Evolutionary conservation across 2,888 invertebrate genomes (phyloP).

Genomic region (Phortica okadai): DNA sequence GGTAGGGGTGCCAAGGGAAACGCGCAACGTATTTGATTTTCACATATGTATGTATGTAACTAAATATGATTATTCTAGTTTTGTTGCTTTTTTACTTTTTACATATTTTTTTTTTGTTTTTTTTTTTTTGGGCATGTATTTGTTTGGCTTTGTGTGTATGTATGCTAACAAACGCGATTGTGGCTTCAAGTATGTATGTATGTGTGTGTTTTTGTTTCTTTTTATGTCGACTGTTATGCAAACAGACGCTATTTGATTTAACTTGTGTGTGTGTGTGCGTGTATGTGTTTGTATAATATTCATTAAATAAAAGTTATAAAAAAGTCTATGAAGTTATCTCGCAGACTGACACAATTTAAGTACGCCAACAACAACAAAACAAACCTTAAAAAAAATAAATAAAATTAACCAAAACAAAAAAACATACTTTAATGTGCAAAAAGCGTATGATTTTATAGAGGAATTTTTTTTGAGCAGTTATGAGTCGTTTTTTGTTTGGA

Average conservation of each 20-base stretch:
- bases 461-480: no score
- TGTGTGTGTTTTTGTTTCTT: neutral
- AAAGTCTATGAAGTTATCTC: neutral
- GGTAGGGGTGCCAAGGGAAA: neutral
- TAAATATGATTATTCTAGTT: neutral
- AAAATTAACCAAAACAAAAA: no score
- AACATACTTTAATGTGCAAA: no score
- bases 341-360: no score
- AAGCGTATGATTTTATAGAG: no score
- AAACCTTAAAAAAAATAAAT: no score
- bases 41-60: constrained; percentile 2
- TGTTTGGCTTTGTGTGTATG: constrained; percentile 1
- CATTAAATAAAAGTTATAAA: constrained; percentile 1
- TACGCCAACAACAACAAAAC: no score
- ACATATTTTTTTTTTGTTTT: neutral
- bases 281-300: neutral
- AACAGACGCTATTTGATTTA: neutral
- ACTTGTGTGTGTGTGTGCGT: neutral
- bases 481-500: no score
- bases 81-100: neutral
- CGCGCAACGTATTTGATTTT: neutral
- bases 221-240: constrained; percentile 2
- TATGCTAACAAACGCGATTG: neutral
- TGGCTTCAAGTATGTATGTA: neutral
- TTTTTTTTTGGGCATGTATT: neutral